Conservation (phyloP, 2,113 vertebrate genomes). For the Ahaetulla prasina region DNA sequence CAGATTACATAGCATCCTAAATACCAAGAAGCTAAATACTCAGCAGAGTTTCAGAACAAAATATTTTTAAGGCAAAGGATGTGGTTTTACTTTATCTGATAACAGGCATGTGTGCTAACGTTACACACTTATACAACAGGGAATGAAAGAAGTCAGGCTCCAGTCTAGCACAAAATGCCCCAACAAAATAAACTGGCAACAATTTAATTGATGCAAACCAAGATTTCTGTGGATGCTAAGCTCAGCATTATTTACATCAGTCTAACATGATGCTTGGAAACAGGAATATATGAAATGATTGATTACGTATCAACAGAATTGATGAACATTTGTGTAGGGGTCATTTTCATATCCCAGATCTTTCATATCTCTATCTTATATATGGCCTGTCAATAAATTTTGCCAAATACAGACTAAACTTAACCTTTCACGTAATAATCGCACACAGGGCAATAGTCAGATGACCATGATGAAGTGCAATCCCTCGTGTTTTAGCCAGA, state of each 20-base stretch:
- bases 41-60: slow-evolving; percentile 36
- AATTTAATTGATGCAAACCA: background rate
- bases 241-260: background rate
- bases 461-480: background rate
- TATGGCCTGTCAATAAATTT: background rate
- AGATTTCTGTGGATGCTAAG: background rate
- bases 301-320: background rate
- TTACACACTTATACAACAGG: slow-evolving; percentile 21
- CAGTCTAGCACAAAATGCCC: slow-evolving; percentile 27
- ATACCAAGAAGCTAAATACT: slow-evolving; percentile 38
- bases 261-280: background rate
- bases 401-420: background rate
- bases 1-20: slow-evolving; percentile 48
- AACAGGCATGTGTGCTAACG: background rate
- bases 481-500: background rate
- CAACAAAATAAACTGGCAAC: background rate
- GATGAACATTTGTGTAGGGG: background rate
- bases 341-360: background rate
- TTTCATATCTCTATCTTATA: background rate
- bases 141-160: background rate
- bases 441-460: background rate
- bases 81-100: slow-evolving; percentile 47
- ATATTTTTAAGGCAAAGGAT: slow-evolving; percentile 52
- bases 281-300: background rate
- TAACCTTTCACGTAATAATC: background rate